A percentile compares a stretch with the other conserved stretches of the same genome.
phyloP scores from a whole-genome alignment of 1,140 invertebrate species.

The Antheraea mylitta region DNA sequence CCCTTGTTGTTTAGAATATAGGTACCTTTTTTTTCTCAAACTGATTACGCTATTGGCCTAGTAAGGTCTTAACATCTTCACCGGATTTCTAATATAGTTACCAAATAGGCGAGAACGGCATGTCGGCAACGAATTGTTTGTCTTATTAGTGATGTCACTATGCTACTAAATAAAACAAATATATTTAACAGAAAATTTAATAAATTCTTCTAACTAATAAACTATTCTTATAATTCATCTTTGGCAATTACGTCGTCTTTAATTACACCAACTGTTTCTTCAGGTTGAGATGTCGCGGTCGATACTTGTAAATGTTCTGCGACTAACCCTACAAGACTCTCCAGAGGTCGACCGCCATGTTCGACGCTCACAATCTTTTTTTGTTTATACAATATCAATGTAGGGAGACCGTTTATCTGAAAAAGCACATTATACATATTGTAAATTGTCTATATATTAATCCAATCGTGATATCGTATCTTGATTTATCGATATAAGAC shows the following conservation, averaged over 20 bases:
- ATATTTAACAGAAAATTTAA: neutral
- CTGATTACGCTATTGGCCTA: too few species aligned
- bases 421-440: conserved; percentile 17
- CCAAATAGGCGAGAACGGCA: too few species aligned
- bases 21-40: too few species aligned
- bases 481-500: too few species aligned
- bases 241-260: conserved; percentile 33
- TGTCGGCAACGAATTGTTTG: too few species aligned
- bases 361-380: conserved; percentile 61
- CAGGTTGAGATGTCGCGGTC: conserved; percentile 10
- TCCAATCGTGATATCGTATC: conserved; percentile 5
- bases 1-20: too few species aligned
- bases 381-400: conserved; percentile 62
- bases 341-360: conserved; percentile 52
- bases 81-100: too few species aligned
- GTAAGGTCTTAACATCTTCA: too few species aligned
- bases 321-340: conserved; percentile 57
- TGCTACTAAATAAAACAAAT: neutral
- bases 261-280: conserved; percentile 19
- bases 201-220: neutral
- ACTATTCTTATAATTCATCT: conserved; percentile 57
- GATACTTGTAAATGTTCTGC: conserved; percentile 48
- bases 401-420: conserved; percentile 62
- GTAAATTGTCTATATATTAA: neutral
- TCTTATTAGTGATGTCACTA: too few species aligned